phyloP scores from a whole-genome alignment of 2,113 vertebrate genomes.

The Indri indri region DNA sequence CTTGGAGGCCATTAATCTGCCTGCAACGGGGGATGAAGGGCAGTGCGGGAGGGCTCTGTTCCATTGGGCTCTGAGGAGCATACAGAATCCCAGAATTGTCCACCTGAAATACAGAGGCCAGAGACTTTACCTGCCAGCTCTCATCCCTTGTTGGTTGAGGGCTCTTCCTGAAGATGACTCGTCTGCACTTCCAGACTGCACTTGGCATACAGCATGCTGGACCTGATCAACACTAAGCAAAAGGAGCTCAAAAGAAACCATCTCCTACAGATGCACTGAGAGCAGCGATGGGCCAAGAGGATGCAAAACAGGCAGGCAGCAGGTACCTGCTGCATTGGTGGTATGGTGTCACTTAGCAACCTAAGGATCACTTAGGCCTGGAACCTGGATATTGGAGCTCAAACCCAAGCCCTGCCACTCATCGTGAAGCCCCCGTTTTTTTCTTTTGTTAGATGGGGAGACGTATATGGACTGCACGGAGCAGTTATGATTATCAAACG shows the following conservation, averaged over 20 bases:
- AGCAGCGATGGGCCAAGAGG: accelerated
- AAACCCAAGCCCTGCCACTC: not conserved
- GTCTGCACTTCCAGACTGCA: not conserved
- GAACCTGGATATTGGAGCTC: not conserved
- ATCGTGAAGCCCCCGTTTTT: not conserved
- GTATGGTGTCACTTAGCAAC: not conserved
- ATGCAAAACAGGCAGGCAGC: not conserved
- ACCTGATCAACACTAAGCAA: not conserved
- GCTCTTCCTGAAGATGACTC: not conserved
- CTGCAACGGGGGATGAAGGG: not conserved
- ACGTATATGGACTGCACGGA: no score
- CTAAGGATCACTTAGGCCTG: no score
- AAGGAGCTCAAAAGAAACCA: not conserved
- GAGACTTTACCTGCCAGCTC: not conserved
- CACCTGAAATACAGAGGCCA: not conserved
- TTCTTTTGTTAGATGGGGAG: not conserved
- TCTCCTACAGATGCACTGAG: not conserved
- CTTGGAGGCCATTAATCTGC: not conserved
- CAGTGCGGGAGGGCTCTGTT: not conserved
- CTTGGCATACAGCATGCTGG: not conserved
- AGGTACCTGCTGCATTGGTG: no score
- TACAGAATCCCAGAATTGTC: not conserved
- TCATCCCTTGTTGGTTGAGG: no score
- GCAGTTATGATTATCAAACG: not conserved
- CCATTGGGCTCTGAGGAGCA: not conserved